Conservation (phyloP, 2,888 invertebrate species). For the Dryobota labecula region DNA sequence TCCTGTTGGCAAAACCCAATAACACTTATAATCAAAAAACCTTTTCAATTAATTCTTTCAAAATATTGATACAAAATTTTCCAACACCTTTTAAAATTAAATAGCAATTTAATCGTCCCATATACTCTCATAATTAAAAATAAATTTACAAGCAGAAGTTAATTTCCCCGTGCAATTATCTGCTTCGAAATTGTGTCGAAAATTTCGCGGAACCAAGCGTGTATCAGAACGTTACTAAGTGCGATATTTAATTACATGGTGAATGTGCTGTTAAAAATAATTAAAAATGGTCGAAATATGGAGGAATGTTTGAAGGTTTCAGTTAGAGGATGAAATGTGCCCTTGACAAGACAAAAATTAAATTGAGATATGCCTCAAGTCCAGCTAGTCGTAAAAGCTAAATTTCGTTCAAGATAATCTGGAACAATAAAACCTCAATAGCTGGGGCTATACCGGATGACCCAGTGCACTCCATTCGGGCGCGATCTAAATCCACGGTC, state of each 20-base stretch:
- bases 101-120: slow-evolving; percentile 13
- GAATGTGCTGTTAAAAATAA: slow-evolving; percentile 16
- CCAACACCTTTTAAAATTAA: background rate
- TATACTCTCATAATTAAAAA: slow-evolving; percentile 39
- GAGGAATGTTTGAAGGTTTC: background rate
- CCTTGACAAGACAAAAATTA: background rate
- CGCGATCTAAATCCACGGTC: too few species aligned
- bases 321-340: background rate
- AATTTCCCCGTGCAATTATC: slow-evolving; percentile 44
- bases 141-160: slow-evolving; percentile 23
- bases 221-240: slow-evolving; percentile 16
- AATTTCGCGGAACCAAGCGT: slow-evolving; percentile 2
- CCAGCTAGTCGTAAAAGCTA: too few species aligned
- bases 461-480: too few species aligned
- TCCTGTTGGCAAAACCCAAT: background rate
- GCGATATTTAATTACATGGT: slow-evolving; percentile 24
- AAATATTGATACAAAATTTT: slow-evolving; percentile 4
- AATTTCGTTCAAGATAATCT: too few species aligned
- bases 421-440: too few species aligned
- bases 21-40: background rate
- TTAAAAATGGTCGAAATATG: slow-evolving; percentile 7
- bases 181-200: slow-evolving; percentile 17
- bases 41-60: background rate
- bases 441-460: too few species aligned
- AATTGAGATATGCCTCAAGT: background rate